Conservation (phyloP, 1,140 invertebrate species). For the Rhyacophila brunnea region DNA sequence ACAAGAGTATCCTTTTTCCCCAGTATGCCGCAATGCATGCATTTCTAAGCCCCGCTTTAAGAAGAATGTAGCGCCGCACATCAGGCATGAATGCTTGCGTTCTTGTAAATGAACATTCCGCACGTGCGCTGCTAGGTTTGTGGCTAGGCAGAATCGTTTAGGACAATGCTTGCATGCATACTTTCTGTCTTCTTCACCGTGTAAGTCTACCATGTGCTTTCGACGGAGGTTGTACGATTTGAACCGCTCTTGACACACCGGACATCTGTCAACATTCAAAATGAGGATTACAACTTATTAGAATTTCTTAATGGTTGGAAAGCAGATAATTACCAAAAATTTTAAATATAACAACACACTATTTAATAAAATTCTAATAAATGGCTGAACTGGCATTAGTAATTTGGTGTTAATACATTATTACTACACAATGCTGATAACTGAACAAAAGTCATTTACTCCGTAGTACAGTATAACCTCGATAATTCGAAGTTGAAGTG, state of each 20-base stretch:
- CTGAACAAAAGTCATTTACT: no score
- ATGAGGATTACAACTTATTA: no score
- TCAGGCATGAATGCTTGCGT: constrained; percentile 5
- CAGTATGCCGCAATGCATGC: constrained; percentile 63
- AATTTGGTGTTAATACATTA: no score
- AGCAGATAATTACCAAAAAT: no score
- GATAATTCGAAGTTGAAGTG: no score
- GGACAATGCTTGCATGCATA: constrained; percentile 26
- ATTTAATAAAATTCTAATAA: no score
- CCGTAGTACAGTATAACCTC: no score
- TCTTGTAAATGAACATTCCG: constrained; percentile 24
- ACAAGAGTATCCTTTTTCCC: constrained; percentile 62
- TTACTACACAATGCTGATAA: no score
- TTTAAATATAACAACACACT: no score
- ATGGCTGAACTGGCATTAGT: no score
- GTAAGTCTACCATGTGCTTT: constrained; percentile 17
- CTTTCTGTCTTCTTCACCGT: constrained; percentile 12
- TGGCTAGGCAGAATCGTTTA: constrained; percentile 16
- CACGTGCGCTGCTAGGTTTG: constrained; percentile 20
- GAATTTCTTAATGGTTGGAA: no score
- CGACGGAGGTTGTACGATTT: constrained; percentile 17
- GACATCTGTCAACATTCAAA: constrained; percentile 14
- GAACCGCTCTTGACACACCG: constrained; percentile 21
- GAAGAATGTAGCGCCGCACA: constrained; percentile 24
- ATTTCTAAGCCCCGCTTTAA: constrained; percentile 9